Percentiles rank a stretch among this genome's conserved stretches.
These are phyloP conservation scores for cat (Felis catus) DNA, from an alignment of 2,113 vertebrate genomes.

Conservation along the genomic window F.catus_Fca126_mat1.0 CM031427.1:36786001-36786500, in stretches of 20 bases:
- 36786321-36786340: not conserved
- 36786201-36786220: not conserved
- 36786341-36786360: not conserved
- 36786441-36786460: not conserved
- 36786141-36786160: not conserved
- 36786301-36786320: not conserved
- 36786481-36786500: not conserved
- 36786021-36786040: not conserved
- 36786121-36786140: not conserved
- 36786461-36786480: not conserved
- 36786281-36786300: slow-evolving; percentile 8
- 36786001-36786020: slow-evolving; percentile 9
- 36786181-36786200: not conserved
- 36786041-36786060: not conserved
- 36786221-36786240: slow-evolving; percentile 31
- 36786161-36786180: not conserved
- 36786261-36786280: not conserved
- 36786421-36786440: not conserved
- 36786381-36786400: not conserved
- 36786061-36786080: slow-evolving; percentile 28
- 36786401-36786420: slow-evolving; percentile 25
- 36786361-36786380: not conserved
- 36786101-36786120: not conserved
- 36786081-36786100: slow-evolving; percentile 32
- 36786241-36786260: not conserved